Evolutionary conservation across 1,140 invertebrate species (phyloP).

Genomic region (Aphis craccivora): DNA sequence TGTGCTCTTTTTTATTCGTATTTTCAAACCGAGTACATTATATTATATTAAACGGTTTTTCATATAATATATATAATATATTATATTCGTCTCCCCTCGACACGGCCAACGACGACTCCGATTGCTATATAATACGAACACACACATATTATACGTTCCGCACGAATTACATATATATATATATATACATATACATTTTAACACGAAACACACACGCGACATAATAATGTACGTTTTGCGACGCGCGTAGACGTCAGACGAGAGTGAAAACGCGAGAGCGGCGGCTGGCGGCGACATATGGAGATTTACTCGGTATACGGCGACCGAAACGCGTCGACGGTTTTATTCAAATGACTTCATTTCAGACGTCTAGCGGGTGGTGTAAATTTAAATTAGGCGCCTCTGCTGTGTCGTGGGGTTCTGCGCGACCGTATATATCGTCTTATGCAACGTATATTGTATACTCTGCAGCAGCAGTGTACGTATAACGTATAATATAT

Average conservation of each 20-base stretch:
- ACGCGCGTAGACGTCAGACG: background rate
- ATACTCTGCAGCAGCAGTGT: too few species aligned
- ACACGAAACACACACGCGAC: background rate
- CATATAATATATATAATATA: background rate
- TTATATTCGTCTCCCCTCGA: background rate
- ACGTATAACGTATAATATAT: background rate
- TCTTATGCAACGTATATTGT: slow-evolving; percentile 5
- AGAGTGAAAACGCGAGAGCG: background rate
- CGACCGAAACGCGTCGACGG: background rate
- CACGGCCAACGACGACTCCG: background rate
- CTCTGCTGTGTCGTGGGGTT: slow-evolving; percentile 14
- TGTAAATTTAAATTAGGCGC: slow-evolving; percentile 55
- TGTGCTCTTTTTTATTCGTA: background rate
- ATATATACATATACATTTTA: background rate
- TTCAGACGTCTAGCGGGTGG: slow-evolving; percentile 51
- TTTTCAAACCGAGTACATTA: background rate
- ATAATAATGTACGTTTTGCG: background rate
- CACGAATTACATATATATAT: too few species aligned
- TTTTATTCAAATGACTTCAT: slow-evolving; percentile 57
- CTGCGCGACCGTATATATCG: background rate
- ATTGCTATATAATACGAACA: background rate
- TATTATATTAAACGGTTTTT: background rate
- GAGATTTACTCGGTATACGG: background rate
- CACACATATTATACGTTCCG: too few species aligned
- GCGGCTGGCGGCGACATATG: background rate